Base-by-base conservation (phyloP, 2,113 vertebrate genomes). In the Nipponia nippon region DNA sequence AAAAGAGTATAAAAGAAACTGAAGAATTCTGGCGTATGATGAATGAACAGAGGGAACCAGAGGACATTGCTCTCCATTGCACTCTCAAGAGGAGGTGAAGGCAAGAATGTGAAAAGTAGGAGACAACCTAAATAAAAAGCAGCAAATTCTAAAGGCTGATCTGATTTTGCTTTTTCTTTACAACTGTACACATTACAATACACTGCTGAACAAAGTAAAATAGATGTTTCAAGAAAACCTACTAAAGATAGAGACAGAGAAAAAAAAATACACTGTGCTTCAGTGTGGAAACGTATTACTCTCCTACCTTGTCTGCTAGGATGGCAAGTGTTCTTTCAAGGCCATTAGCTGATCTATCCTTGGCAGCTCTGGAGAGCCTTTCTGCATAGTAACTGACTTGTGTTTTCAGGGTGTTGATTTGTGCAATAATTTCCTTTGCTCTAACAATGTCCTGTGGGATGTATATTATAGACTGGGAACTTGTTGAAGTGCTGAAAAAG, bases 331-430 rank as follows among this genome's bases (percentile, higher is more conserved):
- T 99, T 97, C 99, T 99, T 97, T 99, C 99, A 83, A 99, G 98
- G 34, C 99, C 99, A 47, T 99, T 99, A 95, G 99, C 98, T 11
- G 99, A 99, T 88, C 98, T 98, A 36, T 99, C 99, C 97, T 99
- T 99, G 83, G 99, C 99, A 6, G 99, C 99, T 87, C 99, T 98
- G 6, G 99, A 99, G 52, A 99, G 99, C 52, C 99, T 98, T 96
- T 99, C 99, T 8, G 99, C 99, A 21, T 99, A 99, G 98, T 99
- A 99, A 98, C 99, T 99, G 97, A 99, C 99, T 98, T 99, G 99
- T 4, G 99, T 99, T 98, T 99, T 99, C 96, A 99, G 98, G 8
- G 99, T 99, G 97, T 99, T 99, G 98, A 99, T 99, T 94, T 99
- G 99, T 75, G 99, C 98, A 53, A 99, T 99, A 86, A 99, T 99